These are phyloP conservation scores for Anas georgica DNA, from an alignment of 2,797 vertebrate species.

Conservation along the genomic window DNA sequence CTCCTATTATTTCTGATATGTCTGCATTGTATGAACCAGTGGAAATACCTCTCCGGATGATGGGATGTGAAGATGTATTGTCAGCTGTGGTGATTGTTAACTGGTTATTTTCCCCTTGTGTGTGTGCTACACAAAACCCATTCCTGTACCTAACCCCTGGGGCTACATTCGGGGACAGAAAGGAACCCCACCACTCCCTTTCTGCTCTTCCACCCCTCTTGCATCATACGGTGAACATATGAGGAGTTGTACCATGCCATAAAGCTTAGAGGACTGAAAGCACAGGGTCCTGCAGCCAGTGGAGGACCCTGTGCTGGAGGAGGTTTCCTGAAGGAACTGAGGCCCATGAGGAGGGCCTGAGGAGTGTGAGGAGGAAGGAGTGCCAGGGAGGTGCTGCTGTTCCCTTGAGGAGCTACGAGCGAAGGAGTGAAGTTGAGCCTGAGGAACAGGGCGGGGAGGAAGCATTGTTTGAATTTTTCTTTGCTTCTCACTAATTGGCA, in stretches of 20 bases:
- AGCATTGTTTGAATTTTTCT: neutral
- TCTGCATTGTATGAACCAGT: neutral
- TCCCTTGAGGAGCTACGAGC: neutral
- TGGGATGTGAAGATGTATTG: neutral
- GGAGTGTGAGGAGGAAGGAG: neutral
- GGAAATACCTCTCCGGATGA: neutral
- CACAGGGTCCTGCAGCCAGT: neutral
- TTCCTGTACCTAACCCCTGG: rapidly evolving
- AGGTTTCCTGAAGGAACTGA: neutral
- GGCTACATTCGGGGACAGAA: neutral
- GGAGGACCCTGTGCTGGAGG: neutral
- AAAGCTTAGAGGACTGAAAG: neutral
- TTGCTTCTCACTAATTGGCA: neutral
- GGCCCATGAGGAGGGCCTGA: neutral
- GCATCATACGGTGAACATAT: rapidly evolving
- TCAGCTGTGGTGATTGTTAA: neutral
- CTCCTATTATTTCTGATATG: neutral
- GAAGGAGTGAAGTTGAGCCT: neutral
- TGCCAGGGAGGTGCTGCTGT: neutral
- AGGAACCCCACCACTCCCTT: neutral
- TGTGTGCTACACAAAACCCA: rapidly evolving
- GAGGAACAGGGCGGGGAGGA: neutral
- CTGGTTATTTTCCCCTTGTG: neutral
- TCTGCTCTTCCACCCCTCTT: neutral
- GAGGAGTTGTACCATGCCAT: neutral